Evolutionary conservation across 2,888 invertebrate species (phyloP).

Genomic region (Folsomia manolachei): DNA sequence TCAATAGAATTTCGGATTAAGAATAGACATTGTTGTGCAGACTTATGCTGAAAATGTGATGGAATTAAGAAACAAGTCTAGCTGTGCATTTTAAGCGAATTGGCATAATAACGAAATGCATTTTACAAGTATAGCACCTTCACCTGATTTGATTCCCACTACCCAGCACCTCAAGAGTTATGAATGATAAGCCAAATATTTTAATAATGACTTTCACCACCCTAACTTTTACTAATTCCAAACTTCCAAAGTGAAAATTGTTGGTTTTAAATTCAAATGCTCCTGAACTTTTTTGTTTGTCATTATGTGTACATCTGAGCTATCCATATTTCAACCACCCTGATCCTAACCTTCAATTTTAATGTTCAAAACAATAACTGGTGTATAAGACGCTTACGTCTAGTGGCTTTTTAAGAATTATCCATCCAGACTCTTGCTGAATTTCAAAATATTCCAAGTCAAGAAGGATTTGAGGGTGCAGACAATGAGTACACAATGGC

Average conservation of each 20-base stretch:
- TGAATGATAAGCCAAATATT: background rate
- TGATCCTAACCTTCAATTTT: no score
- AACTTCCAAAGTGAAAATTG: no score
- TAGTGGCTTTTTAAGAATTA: constrained; percentile 87
- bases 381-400: constrained; percentile 71
- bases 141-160: background rate
- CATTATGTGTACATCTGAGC: background rate
- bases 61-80: background rate
- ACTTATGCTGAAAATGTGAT: background rate
- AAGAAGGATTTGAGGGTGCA: constrained; percentile 80
- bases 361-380: no score
- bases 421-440: constrained; percentile 96
- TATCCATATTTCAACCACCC: background rate
- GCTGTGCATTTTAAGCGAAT: background rate
- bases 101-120: background rate
- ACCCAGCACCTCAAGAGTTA: background rate
- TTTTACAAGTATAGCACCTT: background rate
- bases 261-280: no score
- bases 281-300: no score
- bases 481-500: constrained; percentile 88
- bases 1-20: background rate
- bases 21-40: background rate
- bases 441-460: constrained; percentile 95
- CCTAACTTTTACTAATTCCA: background rate
- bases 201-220: background rate